Base-by-base conservation (phyloP, 1,140 invertebrate species). In the Papilio polyxenes region DNA sequence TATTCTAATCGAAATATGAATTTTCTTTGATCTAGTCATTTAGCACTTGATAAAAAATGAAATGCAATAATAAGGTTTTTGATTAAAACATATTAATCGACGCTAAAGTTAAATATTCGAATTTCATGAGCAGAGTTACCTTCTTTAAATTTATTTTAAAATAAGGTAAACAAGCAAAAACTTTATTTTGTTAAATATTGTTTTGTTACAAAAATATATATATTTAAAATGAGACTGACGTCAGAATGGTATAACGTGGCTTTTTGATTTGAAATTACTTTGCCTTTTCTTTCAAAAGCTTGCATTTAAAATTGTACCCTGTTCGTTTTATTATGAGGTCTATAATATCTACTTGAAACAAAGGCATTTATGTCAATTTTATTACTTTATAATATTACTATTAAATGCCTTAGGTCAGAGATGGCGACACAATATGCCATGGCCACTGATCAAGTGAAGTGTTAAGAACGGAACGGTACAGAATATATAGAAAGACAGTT, bases 191-290 rank as follows among this genome's bases (percentile, higher is more conserved):
- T 59, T 81, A 81, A 78, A 83, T 82, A 80, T 80, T 80, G 44
- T 69, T 80, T 23, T 69, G 15, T 80, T 76, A 80, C 49, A 51
- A 81, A 75, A 56, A 51, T 75, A 44, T 77, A 75, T 69, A 72
- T 79, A 81, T 85, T 83, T 85, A 82, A 85, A 85, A 90, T 89
- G 89, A 92, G 91, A 91, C 90, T 92, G 91, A 92, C 65, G 65
- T 37, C n/a, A 62, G 31, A 72, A 17, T 56, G 53, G 65, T 15
- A 9, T 17, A 20, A 44, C 56, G 37, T 37, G 20, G 23, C n/a
- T 48, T 80, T 69, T 69, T 80, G 56, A 49, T 51, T 80, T 8
- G 15, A 20, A 69, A 15, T 69, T 78, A 15, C 23, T 69, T 80
- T 69, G 13, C 23, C 48, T 80, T 80, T 62, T 48, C 8, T n/a